Conservation (phyloP, 1,140 invertebrate species). For the Atta texana region DNA sequence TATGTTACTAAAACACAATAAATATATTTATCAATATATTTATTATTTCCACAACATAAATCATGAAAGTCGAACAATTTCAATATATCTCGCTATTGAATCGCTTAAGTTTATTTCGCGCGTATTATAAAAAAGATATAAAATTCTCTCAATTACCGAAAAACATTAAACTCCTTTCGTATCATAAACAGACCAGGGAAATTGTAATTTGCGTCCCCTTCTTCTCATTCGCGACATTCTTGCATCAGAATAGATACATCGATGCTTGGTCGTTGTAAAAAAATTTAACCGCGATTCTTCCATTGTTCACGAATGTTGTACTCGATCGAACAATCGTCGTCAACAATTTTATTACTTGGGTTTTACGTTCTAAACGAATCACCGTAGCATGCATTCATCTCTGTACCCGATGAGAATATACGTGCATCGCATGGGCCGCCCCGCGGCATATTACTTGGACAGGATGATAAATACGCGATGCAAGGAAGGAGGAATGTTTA, state of each 20-base stretch:
- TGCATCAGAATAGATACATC: not conserved
- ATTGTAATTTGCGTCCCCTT: not conserved
- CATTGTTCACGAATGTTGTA: constrained; percentile 39
- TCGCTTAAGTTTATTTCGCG: not conserved
- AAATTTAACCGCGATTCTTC: constrained; percentile 37
- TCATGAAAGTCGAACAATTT: not conserved
- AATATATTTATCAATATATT: not conserved
- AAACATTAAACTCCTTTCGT: constrained; percentile 4
- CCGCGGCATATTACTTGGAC: constrained; percentile 56
- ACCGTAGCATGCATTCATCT: constrained; percentile 52
- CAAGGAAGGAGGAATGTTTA: constrained; percentile 56
- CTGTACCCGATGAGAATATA: constrained; percentile 60
- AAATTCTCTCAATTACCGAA: constrained; percentile 26
- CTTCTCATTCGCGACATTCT: not conserved
- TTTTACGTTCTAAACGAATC: constrained; percentile 67
- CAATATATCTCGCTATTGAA: not conserved
- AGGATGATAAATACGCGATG: constrained; percentile 52
- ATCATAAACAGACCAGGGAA: constrained; percentile 5
- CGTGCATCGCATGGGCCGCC: constrained; percentile 33
- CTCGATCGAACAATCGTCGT: constrained; percentile 49
- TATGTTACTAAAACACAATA: not conserved
- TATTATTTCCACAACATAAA: not conserved
- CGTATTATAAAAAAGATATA: not conserved
- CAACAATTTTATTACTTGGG: constrained; percentile 63
- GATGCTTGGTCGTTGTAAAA: constrained; percentile 37